phyloP scores from a whole-genome alignment of 1,140 invertebrate species.

The Pachyrhynchus sulphureomaculatus region DNA sequence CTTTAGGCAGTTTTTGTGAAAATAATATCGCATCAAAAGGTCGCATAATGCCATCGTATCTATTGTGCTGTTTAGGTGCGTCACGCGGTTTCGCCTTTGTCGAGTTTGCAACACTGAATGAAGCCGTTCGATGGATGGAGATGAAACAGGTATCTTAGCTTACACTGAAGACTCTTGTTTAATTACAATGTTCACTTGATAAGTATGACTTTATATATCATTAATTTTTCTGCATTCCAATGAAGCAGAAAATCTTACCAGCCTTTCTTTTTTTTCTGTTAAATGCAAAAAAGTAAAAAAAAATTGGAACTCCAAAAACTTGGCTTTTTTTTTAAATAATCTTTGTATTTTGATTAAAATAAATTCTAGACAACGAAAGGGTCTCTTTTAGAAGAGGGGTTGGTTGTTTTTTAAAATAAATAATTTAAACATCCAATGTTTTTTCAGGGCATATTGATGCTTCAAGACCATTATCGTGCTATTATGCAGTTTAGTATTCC shows the following conservation, averaged over 20 bases:
- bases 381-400: constrained; percentile 52
- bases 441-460: constrained; percentile 66
- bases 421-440: constrained; percentile 36
- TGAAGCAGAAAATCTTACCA: constrained; percentile 10
- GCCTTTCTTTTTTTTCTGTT: constrained; percentile 24
- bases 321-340: neutral
- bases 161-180: constrained; percentile 28
- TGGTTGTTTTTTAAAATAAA: constrained; percentile 29
- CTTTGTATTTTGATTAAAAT: neutral
- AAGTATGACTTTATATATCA: constrained; percentile 17
- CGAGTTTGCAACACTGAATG: constrained; percentile 87
- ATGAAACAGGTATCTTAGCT: constrained; percentile 79
- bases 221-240: constrained; percentile 5
- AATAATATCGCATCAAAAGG: constrained; percentile 41
- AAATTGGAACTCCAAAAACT: neutral
- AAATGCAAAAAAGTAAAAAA: constrained; percentile 1
- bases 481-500: constrained; percentile 72
- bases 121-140: constrained; percentile 91
- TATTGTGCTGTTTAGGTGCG: constrained; percentile 69
- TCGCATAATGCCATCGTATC: constrained; percentile 52
- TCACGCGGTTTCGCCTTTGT: constrained; percentile 93
- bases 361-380: constrained; percentile 43
- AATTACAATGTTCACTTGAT: constrained; percentile 19
- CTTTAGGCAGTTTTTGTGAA: constrained; percentile 45
- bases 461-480: constrained; percentile 69